phyloP scores from a whole-genome alignment of 2,113 vertebrate species.

The Callaeas wilsoni region DNA sequence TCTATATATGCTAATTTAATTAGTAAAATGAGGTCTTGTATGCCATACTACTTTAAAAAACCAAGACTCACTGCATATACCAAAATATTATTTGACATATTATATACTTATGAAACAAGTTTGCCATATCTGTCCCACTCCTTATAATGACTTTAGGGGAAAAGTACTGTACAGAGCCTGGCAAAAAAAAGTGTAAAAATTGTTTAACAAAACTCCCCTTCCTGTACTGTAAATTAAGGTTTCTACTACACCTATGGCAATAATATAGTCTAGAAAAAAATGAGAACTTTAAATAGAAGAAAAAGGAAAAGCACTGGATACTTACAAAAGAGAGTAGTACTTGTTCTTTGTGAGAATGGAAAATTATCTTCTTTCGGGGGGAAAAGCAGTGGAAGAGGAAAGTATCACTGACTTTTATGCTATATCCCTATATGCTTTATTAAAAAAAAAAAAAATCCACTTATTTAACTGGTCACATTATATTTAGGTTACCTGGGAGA shows the following conservation, averaged over 20 bases:
- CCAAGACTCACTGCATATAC: neutral
- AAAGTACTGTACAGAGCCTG: neutral
- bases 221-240: neutral
- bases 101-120: neutral
- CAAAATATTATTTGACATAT: neutral
- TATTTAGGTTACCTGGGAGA: neutral
- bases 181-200: neutral
- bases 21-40: neutral
- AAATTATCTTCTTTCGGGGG: neutral
- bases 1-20: neutral
- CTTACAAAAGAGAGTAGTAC: neutral
- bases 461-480: neutral
- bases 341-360: neutral
- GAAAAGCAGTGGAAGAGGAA: neutral
- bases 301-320: neutral
- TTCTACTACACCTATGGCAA: neutral
- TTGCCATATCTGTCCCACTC: neutral
- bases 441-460: neutral
- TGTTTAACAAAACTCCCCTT: neutral
- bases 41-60: neutral
- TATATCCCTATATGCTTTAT: neutral
- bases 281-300: neutral
- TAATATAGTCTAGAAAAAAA: neutral
- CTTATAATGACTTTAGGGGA: neutral
- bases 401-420: neutral